Conservation (phyloP, 2,888 invertebrate genomes). For the Drosophila paramelanica region DNA sequence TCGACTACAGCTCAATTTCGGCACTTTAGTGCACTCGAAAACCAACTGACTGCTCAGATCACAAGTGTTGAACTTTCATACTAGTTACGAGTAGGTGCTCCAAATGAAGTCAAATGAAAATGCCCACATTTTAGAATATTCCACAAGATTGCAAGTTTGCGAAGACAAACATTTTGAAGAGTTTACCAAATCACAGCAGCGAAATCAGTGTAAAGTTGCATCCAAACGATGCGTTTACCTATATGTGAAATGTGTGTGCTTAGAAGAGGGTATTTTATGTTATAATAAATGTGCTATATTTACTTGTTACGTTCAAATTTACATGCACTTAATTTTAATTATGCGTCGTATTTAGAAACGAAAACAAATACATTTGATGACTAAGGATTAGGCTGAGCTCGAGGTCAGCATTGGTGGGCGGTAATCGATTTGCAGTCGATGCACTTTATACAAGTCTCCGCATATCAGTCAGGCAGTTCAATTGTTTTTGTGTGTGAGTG, state of each 20-base stretch:
- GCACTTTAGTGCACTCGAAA: slow-evolving; percentile 17
- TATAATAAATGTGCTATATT: slow-evolving; percentile 45
- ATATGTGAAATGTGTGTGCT: background rate
- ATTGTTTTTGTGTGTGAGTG: slow-evolving; percentile 17
- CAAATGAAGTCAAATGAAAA: slow-evolving; percentile 50
- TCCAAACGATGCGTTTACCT: background rate
- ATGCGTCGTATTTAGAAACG: slow-evolving; percentile 60
- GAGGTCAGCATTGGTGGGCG: slow-evolving; percentile 31
- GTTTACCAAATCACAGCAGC: slow-evolving; percentile 35
- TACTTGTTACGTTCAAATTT: slow-evolving; percentile 17
- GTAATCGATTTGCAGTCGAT: slow-evolving; percentile 55
- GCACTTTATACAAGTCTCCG: slow-evolving; percentile 50
- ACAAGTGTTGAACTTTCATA: slow-evolving; percentile 42
- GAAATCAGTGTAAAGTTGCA: slow-evolving; percentile 26
- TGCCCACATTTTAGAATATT: slow-evolving; percentile 46
- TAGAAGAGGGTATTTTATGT: background rate
- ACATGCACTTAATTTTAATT: slow-evolving; percentile 57
- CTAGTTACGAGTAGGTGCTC: slow-evolving; percentile 8
- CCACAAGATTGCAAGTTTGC: slow-evolving; percentile 37
- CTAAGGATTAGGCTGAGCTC: background rate
- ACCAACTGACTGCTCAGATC: slow-evolving; percentile 27
- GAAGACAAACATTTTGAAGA: slow-evolving; percentile 40
- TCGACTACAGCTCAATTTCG: slow-evolving; percentile 34
- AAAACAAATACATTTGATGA: slow-evolving; percentile 60
- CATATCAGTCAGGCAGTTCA: slow-evolving; percentile 9